Conservation (phyloP, 1,140 invertebrate genomes). For the Mya arenaria region DNA sequence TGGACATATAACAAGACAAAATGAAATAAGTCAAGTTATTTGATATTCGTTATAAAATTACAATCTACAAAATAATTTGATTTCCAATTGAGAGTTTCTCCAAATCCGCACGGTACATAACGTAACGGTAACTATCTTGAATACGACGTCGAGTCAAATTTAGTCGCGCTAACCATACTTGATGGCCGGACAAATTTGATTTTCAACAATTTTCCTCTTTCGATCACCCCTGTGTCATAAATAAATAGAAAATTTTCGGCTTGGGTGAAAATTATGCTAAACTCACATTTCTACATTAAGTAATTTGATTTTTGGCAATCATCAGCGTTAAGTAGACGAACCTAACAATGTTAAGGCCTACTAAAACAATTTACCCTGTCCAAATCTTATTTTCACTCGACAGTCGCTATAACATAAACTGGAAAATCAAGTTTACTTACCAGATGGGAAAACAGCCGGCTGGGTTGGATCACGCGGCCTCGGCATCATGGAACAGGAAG, state of each 20-base stretch:
- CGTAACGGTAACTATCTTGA: constrained; percentile 42
- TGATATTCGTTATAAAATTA: constrained; percentile 72
- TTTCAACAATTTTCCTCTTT: constrained; percentile 73
- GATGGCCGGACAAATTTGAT: constrained; percentile 69
- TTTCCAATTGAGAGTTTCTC: constrained; percentile 32
- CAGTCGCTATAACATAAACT: constrained; percentile 73
- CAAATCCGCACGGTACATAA: constrained; percentile 54
- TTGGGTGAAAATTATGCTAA: constrained; percentile 79
- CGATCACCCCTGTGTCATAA: constrained; percentile 74
- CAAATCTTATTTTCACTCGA: constrained; percentile 77
- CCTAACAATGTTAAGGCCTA: constrained; percentile 75
- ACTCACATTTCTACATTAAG: constrained; percentile 74
- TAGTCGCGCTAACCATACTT: constrained; percentile 46
- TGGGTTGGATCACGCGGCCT: constrained; percentile 74
- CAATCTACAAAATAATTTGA: constrained; percentile 64
- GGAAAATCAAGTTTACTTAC: constrained; percentile 74
- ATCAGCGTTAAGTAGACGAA: constrained; percentile 70
- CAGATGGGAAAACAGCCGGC: constrained; percentile 75
- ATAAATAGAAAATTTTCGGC: constrained; percentile 77
- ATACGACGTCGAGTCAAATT: constrained; percentile 51
- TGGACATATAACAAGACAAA: constrained; percentile 44
- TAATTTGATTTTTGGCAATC: constrained; percentile 76
- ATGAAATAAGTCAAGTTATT: constrained; percentile 65
- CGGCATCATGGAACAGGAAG: constrained; percentile 76
- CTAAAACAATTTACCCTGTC: constrained; percentile 78